Evolutionary conservation across 2,888 invertebrate species (phyloP).

Genomic region (Troides aeacus): DNA sequence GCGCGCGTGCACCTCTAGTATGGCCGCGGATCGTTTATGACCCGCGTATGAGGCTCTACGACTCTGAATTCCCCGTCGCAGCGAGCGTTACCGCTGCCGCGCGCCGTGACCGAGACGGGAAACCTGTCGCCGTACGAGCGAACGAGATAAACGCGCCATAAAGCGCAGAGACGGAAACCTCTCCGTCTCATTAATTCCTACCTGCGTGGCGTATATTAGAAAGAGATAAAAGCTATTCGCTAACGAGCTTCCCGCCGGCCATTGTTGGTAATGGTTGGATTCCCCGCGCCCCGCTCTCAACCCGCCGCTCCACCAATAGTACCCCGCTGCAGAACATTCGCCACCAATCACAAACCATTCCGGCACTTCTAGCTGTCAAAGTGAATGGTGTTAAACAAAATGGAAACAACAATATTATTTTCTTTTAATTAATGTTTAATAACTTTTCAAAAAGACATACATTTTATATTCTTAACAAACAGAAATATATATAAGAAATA

Average conservation of each 20-base stretch:
- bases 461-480: not conserved
- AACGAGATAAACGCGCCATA: conserved; percentile 55
- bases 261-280: conserved; percentile 77
- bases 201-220: conserved; percentile 79
- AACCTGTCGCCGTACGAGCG: conserved; percentile 71
- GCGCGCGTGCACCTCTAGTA: conserved; percentile 81
- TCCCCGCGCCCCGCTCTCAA: conserved; percentile 66
- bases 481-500: not conserved
- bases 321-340: conserved; percentile 79
- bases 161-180: conserved; percentile 68
- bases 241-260: conserved; percentile 77
- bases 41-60: conserved; percentile 92
- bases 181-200: conserved; percentile 79
- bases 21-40: conserved; percentile 91
- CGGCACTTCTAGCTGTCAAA: conserved; percentile 79
- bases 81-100: conserved; percentile 79
- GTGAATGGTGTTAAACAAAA: conserved; percentile 69
- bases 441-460: not conserved
- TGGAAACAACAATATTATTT: conserved; percentile 49
- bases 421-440: not conserved
- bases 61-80: conserved; percentile 89
- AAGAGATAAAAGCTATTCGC: conserved; percentile 81
- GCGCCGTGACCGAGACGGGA: conserved; percentile 75
- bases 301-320: conserved; percentile 77
- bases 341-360: conserved; percentile 80